These are phyloP conservation scores for Hylyphantes graminicola DNA, from an alignment of 1,140 invertebrate genomes.

Conservation along the genomic window DNA sequence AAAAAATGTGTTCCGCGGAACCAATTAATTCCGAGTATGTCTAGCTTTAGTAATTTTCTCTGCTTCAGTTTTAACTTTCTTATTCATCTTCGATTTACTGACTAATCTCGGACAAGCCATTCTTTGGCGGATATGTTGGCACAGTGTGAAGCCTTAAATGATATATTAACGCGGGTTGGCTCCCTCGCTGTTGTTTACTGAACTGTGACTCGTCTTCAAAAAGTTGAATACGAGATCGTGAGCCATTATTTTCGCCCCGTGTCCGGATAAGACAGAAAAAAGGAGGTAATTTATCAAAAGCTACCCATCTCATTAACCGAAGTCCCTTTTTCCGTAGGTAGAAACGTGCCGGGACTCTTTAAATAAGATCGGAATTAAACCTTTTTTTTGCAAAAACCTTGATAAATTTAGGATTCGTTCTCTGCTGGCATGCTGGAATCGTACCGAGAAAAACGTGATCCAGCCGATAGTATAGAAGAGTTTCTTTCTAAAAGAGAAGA, in stretches of 20 bases:
- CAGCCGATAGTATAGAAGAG: not conserved
- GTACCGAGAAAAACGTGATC: slow-evolving; percentile 17
- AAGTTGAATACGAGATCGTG: not conserved
- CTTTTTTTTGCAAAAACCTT: not conserved
- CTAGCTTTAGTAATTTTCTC: no score
- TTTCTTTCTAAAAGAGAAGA: not conserved
- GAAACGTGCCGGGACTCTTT: slow-evolving; percentile 12
- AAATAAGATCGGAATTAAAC: slow-evolving; percentile 6
- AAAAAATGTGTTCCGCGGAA: no score
- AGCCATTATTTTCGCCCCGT: not conserved
- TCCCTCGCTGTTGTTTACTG: not conserved
- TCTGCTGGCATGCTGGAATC: not conserved
- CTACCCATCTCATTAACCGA: not conserved
- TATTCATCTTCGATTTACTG: no score
- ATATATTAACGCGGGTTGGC: no score
- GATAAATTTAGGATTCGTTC: slow-evolving; percentile 10
- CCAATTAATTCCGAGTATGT: no score
- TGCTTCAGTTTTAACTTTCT: no score
- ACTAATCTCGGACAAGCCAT: no score
- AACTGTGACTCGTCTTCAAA: not conserved
- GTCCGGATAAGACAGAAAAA: not conserved
- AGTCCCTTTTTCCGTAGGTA: not conserved
- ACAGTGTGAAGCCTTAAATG: no score
- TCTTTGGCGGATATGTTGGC: no score
- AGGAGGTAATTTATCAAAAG: slow-evolving; percentile 1